Conservation (phyloP, 1,140 invertebrate genomes). For the Leptestheria dahalacensis region DNA sequence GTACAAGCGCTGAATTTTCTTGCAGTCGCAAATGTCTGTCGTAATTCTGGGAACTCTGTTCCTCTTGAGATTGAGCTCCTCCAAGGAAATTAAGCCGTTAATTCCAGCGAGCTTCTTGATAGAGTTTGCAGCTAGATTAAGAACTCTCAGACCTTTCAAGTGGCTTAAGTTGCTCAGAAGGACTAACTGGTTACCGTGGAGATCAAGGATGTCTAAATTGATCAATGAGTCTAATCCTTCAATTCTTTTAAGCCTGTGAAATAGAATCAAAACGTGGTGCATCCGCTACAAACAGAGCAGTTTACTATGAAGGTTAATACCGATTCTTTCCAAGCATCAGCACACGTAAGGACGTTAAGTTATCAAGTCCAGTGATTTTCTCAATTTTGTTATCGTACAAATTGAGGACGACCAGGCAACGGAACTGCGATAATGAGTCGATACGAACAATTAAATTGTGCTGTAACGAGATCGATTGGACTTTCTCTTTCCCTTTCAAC, state of each 20-base stretch:
- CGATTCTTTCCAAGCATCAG: constrained; percentile 17
- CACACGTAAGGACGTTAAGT: constrained; percentile 10
- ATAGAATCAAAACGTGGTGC: background rate
- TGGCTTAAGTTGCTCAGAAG: constrained; percentile 4
- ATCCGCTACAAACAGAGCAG: background rate
- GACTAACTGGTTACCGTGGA: constrained; percentile 16
- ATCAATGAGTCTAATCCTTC: constrained; percentile 13
- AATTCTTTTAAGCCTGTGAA: constrained; percentile 8
- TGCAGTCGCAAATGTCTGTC: background rate
- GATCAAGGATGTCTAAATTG: constrained; percentile 15
- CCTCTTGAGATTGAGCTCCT: constrained; percentile 15
- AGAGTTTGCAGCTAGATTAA: constrained; percentile 16
- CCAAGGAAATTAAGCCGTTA: constrained; percentile 4
- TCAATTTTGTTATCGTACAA: constrained; percentile 18
- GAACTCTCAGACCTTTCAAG: constrained; percentile 9
- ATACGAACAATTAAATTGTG: constrained; percentile 17
- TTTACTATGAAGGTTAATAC: background rate
- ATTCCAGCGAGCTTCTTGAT: constrained; percentile 10
- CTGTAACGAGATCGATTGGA: constrained; percentile 15
- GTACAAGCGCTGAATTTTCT: constrained; percentile 12
- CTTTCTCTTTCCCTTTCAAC: constrained; percentile 14
- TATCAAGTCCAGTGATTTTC: constrained; percentile 13
- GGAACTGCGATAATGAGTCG: constrained; percentile 13
- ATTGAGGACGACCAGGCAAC: constrained; percentile 14
- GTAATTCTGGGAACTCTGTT: constrained; percentile 8